These are phyloP conservation scores for Catharus minimus DNA, from an alignment of 2,113 vertebrate genomes.

Conservation along the genomic window DNA sequence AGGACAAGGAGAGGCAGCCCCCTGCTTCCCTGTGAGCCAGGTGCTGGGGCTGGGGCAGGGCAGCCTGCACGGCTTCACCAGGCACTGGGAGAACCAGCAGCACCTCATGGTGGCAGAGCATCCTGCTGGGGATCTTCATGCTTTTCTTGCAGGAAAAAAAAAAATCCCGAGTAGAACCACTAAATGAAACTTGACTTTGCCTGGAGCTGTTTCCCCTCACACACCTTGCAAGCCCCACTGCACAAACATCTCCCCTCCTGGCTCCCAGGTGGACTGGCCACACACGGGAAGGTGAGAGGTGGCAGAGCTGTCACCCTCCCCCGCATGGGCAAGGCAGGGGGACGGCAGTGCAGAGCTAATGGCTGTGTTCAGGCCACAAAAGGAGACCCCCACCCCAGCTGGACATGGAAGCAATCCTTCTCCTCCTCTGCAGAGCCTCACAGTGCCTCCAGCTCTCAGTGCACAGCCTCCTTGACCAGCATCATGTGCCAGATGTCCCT, in stretches of 20 bases:
- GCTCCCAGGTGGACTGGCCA: neutral
- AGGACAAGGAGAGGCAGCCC: neutral
- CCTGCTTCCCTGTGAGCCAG: neutral
- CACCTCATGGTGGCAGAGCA: neutral
- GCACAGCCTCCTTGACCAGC: fast-evolving
- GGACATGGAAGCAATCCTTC: neutral
- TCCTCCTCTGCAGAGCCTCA: neutral
- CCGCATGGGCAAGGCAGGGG: fast-evolving
- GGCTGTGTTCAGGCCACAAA: fast-evolving
- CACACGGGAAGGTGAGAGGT: neutral
- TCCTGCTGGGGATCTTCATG: no score
- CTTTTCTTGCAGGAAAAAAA: neutral
- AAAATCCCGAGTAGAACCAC: neutral
- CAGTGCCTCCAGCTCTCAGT: neutral
- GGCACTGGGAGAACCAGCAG: neutral
- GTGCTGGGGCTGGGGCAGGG: neutral
- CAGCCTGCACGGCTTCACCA: neutral
- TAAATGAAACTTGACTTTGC: neutral
- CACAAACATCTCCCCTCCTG: neutral
- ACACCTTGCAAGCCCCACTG: neutral
- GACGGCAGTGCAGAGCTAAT: neutral
- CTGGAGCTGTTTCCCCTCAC: neutral
- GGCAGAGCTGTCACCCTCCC: neutral
- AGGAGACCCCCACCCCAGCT: neutral
- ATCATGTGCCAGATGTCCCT: fast-evolving